phyloP scores from a whole-genome alignment of 2,797 vertebrate species.

The Lacerta bilineata region DNA sequence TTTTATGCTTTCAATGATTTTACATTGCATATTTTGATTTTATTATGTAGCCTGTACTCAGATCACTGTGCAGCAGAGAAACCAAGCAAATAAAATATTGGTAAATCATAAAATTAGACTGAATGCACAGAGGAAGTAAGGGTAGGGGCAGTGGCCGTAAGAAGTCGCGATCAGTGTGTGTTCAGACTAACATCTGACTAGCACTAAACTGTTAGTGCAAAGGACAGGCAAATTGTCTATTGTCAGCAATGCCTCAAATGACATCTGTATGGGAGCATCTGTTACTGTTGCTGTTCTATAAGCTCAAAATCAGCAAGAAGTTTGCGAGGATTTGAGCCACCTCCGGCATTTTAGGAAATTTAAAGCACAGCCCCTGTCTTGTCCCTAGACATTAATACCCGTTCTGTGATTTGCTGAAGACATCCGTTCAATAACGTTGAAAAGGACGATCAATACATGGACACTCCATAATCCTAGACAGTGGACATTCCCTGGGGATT shows the following conservation, averaged over 20 bases:
- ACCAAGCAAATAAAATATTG: no score
- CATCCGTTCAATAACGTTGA: slow-evolving; percentile 65
- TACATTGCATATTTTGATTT: no score
- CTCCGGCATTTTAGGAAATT: slow-evolving; percentile 53
- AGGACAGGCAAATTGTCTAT: background rate
- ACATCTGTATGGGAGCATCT: background rate
- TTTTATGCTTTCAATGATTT: no score
- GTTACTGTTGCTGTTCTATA: background rate
- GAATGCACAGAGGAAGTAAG: background rate
- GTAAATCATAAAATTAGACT: no score
- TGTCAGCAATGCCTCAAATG: background rate
- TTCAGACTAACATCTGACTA: background rate
- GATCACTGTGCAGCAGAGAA: no score
- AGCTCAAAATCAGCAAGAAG: slow-evolving; percentile 4
- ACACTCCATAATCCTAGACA: slow-evolving; percentile 48
- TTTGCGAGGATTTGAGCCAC: background rate
- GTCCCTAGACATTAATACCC: slow-evolving; percentile 47
- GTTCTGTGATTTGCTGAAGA: slow-evolving; percentile 58
- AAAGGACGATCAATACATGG: slow-evolving; percentile 66
- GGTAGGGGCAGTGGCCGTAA: no score
- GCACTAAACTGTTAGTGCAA: background rate
- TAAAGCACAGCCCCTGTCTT: slow-evolving; percentile 51
- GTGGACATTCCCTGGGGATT: slow-evolving; percentile 22
- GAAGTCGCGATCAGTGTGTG: no score
- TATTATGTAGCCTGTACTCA: no score